phyloP scores from a whole-genome alignment of 2,888 invertebrate genomes.

The Nemapogon koenigi region DNA sequence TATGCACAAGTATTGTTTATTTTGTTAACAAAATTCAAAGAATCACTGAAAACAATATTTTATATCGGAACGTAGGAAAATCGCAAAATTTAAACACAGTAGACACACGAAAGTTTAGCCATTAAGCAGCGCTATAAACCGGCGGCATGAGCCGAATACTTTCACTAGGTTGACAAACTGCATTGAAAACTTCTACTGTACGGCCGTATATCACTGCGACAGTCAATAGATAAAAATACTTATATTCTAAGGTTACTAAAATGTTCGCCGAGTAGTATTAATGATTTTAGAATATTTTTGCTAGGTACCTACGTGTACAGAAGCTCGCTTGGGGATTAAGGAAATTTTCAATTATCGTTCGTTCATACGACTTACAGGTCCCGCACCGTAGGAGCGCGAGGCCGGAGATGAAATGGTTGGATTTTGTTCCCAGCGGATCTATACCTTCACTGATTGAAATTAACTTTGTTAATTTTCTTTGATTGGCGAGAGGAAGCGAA shows the following conservation, averaged over 20 bases:
- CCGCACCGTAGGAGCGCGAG: slow-evolving; percentile 2
- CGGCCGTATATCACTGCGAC: slow-evolving; percentile 10
- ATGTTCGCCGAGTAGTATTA: slow-evolving; percentile 10
- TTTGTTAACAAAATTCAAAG: too few relatives aligned
- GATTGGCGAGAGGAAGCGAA: slow-evolving; percentile 25
- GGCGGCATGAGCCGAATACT: slow-evolving; percentile 11
- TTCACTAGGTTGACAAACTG: slow-evolving; percentile 13
- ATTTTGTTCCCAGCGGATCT: slow-evolving; percentile 37
- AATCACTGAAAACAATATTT: slow-evolving; percentile 1
- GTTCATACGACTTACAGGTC: slow-evolving; percentile 16
- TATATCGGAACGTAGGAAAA: slow-evolving; percentile 7
- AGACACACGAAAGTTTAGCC: slow-evolving; percentile 29
- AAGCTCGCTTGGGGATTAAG: slow-evolving; percentile 28
- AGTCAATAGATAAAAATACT: slow-evolving; percentile 12
- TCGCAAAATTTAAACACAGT: slow-evolving; percentile 13
- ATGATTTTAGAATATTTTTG: slow-evolving; percentile 1
- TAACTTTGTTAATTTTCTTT: slow-evolving; percentile 37
- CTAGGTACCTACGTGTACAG: background rate
- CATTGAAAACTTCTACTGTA: slow-evolving; percentile 11
- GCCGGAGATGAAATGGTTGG: slow-evolving; percentile 2
- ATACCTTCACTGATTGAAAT: slow-evolving; percentile 20
- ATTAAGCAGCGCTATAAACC: slow-evolving; percentile 25
- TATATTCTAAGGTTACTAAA: slow-evolving; percentile 7
- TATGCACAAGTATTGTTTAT: too few relatives aligned
- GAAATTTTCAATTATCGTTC: slow-evolving; percentile 42